Percentiles rank a stretch among this genome's conserved stretches.
phyloP scores from a whole-genome alignment of 2,113 vertebrate genomes.

The Coturnix japonica region DNA sequence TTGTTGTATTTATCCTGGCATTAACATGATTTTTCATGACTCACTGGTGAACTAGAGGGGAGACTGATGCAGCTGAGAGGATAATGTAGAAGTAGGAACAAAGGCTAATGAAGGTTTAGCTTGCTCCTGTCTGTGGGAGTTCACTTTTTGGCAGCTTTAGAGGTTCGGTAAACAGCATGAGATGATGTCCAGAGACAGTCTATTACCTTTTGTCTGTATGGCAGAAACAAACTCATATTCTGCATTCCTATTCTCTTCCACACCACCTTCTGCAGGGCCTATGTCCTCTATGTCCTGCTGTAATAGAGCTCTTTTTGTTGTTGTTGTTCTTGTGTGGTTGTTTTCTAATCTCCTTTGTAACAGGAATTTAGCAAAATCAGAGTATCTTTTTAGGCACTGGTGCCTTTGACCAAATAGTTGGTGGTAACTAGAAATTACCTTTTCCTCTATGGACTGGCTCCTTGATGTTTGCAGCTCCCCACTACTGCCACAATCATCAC shows the following conservation, averaged over 20 bases:
- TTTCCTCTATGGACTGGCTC: fast-evolving
- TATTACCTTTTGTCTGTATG: not conserved
- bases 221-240: not conserved
- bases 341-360: not conserved
- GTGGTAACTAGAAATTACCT: not conserved
- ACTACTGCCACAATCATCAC: not conserved
- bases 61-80: not conserved
- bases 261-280: not conserved
- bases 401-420: not conserved
- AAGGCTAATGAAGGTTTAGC: not conserved
- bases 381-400: not conserved
- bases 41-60: not conserved
- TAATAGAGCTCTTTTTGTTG: not conserved
- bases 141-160: not conserved
- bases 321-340: not conserved
- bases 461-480: not conserved
- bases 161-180: not conserved
- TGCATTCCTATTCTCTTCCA: not conserved
- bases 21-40: not conserved
- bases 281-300: not conserved
- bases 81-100: fast-evolving
- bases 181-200: not conserved
- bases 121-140: not conserved
- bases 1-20: not conserved
- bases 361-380: not conserved